Conservation (phyloP, 35 echinoderm and acorn worm genomes). For the Diadema setosum region DNA sequence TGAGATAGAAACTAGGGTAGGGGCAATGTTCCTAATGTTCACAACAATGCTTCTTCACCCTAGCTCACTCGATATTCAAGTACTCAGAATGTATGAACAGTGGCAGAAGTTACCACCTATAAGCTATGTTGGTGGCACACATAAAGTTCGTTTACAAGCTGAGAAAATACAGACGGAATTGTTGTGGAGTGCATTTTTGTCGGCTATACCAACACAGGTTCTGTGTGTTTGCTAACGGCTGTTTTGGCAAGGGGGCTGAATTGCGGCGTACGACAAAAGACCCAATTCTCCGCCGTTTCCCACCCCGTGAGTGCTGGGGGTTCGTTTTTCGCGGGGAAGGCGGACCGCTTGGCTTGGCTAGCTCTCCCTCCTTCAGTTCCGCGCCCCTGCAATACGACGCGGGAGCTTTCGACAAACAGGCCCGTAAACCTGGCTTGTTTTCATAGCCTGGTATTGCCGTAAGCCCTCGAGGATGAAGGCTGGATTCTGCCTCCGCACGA, state of each 20-base stretch:
- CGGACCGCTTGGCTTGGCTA: neutral
- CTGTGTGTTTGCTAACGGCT: conserved; percentile 14
- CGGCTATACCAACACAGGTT: neutral
- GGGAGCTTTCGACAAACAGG: neutral
- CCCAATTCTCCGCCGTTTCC: neutral
- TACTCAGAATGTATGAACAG: too few relatives aligned
- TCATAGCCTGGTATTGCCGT: neutral
- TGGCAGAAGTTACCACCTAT: neutral
- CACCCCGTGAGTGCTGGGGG: conserved; percentile 4
- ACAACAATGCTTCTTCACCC: too few relatives aligned
- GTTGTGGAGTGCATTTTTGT: conserved; percentile 3
- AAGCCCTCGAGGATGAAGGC: neutral
- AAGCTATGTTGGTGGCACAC: neutral
- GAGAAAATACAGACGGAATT: conserved; percentile 13
- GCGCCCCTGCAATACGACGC: neutral
- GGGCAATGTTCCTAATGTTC: too few relatives aligned
- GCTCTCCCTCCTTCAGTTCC: neutral
- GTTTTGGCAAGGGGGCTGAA: neutral
- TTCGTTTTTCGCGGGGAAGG: neutral
- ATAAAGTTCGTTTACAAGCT: conserved; percentile 5
- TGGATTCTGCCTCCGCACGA: too few relatives aligned
- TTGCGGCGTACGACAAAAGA: neutral
- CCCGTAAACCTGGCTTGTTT: neutral
- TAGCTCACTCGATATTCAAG: too few relatives aligned
- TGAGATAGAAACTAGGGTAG: too few relatives aligned